These are phyloP conservation scores for Allobates femoralis DNA, from an alignment of 2,797 vertebrate species.

Conservation along the genomic window DNA sequence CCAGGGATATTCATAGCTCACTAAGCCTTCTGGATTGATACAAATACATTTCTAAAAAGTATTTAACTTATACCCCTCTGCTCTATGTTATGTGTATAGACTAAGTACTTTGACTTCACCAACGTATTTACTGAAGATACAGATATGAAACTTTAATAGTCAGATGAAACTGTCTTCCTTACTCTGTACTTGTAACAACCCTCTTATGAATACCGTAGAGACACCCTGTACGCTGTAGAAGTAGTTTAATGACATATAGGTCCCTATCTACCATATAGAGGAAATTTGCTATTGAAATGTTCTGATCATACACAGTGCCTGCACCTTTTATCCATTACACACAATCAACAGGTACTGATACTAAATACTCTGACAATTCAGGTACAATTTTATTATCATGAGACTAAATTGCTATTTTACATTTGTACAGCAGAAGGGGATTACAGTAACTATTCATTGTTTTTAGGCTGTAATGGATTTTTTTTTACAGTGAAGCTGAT, in stretches of 20 bases:
- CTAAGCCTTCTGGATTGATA: background rate
- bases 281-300: background rate
- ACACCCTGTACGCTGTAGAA: background rate
- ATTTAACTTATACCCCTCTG: background rate
- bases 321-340: background rate
- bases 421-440: constrained; percentile 61
- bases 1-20: background rate
- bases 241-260: background rate
- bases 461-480: constrained; percentile 58
- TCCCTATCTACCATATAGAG: background rate
- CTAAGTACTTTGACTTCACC: background rate
- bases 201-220: background rate
- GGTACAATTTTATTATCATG: constrained; percentile 48
- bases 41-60: background rate
- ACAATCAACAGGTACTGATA: constrained; percentile 13
- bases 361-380: constrained; percentile 52
- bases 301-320: background rate
- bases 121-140: background rate
- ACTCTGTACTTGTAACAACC: background rate
- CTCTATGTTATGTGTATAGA: background rate
- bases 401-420: constrained; percentile 54
- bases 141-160: background rate
- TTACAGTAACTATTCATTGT: constrained; percentile 59
- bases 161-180: background rate
- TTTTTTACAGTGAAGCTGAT: constrained; percentile 54